phyloP scores from a whole-genome alignment of 2,888 invertebrate genomes.

The Andricus quercusramuli region DNA sequence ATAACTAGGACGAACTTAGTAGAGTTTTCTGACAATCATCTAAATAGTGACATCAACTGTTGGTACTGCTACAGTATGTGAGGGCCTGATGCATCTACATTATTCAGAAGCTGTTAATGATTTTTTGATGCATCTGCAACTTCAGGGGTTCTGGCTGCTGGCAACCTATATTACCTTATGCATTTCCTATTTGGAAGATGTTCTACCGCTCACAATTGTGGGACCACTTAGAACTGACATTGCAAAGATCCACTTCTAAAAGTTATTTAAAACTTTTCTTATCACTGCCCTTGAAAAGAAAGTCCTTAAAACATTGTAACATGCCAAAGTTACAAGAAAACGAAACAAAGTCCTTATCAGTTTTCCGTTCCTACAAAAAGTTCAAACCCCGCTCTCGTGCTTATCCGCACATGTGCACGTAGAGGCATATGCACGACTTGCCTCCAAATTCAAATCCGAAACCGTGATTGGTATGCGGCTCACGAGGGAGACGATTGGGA shows the following conservation, averaged over 20 bases:
- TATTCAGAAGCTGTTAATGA: background rate
- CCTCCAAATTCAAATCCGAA: slow-evolving; percentile 57
- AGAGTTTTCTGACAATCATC: no score
- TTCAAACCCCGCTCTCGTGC: slow-evolving; percentile 19
- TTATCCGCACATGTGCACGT: slow-evolving; percentile 55
- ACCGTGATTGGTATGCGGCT: slow-evolving; percentile 70
- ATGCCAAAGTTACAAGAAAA: no score
- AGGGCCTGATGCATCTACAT: no score
- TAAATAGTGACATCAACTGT: no score
- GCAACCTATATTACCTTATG: no score
- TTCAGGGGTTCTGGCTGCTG: background rate
- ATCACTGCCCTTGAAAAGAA: background rate
- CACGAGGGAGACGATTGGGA: slow-evolving; percentile 50
- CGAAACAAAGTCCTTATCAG: background rate
- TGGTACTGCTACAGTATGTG: no score
- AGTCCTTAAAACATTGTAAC: no score
- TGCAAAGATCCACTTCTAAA: background rate
- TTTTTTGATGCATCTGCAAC: background rate
- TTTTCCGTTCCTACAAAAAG: slow-evolving; percentile 1
- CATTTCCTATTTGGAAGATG: no score
- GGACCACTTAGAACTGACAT: background rate
- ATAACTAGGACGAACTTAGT: background rate
- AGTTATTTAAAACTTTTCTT: background rate
- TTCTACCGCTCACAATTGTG: no score
- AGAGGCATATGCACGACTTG: slow-evolving; percentile 62